phyloP scores from a whole-genome alignment of 2,888 invertebrate genomes.

The Torymus auratus region DNA sequence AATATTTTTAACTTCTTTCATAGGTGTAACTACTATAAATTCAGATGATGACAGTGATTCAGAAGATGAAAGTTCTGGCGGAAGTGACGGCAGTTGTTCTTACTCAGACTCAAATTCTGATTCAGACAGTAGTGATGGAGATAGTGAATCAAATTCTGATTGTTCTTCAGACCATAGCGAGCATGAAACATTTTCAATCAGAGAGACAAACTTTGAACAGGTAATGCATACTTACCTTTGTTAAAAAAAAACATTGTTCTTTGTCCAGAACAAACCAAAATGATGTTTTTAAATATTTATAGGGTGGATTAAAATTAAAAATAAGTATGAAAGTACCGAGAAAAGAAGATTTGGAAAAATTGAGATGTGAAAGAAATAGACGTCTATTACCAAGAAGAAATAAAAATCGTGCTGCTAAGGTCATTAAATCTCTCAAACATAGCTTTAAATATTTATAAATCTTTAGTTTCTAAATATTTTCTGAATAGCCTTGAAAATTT shows the following conservation, averaged over 20 bases:
- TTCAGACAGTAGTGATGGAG: conserved; percentile 73
- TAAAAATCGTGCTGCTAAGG: conserved; percentile 70
- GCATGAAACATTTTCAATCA: conserved; percentile 76
- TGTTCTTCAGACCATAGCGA: conserved; percentile 77
- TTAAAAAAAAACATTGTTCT: too few relatives aligned
- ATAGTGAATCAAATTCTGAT: conserved; percentile 76
- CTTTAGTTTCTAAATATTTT: conserved; percentile 4
- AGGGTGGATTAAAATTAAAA: conserved; percentile 78
- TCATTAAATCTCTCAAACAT: conserved; percentile 41
- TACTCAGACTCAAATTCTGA: conserved; percentile 75
- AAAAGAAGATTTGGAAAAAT: conserved; percentile 72
- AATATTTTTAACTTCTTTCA: background rate
- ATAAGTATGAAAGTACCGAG: conserved; percentile 77
- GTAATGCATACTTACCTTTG: conserved; percentile 62
- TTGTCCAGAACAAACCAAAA: too few relatives aligned
- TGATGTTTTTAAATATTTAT: conserved; percentile 47
- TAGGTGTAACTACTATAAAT: conserved; percentile 54
- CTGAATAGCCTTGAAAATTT: background rate
- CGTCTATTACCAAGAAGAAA: conserved; percentile 66
- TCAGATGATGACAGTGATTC: conserved; percentile 75
- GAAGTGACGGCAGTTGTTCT: conserved; percentile 75
- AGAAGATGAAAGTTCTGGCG: conserved; percentile 76
- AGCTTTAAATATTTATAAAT: conserved; percentile 48
- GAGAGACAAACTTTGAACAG: conserved; percentile 78
- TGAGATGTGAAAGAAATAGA: conserved; percentile 68